phyloP scores from a whole-genome alignment of 2,888 invertebrate genomes.

The Tetheella fluctuosa region DNA sequence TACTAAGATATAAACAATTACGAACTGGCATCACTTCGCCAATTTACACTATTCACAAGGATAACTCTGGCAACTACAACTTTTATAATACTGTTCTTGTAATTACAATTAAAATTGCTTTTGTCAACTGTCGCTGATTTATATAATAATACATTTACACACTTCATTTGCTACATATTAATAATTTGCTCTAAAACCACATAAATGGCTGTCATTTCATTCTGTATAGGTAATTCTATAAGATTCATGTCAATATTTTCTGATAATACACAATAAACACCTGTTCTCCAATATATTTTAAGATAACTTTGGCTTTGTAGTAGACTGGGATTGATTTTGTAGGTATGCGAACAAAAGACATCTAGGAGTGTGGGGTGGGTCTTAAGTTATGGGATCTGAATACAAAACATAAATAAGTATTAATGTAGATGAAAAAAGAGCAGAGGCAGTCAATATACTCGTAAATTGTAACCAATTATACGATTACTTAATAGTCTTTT shows the following conservation, averaged over 20 bases:
- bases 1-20: slow-evolving; percentile 27
- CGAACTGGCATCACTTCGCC: slow-evolving; percentile 31
- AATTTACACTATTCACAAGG: slow-evolving; percentile 21
- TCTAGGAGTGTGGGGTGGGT: slow-evolving; percentile 12
- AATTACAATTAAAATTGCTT: slow-evolving; percentile 51
- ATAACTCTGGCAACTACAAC: slow-evolving; percentile 46
- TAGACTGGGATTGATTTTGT: slow-evolving; percentile 49
- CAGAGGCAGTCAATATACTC: slow-evolving; percentile 12
- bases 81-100: slow-evolving; percentile 69
- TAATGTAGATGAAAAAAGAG: background rate
- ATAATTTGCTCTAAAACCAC: slow-evolving; percentile 25
- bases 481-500: slow-evolving; percentile 20
- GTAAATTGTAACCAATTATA: slow-evolving; percentile 4
- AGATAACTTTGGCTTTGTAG: slow-evolving; percentile 54
- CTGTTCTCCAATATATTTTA: slow-evolving; percentile 38
- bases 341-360: slow-evolving; percentile 19
- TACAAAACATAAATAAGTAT: slow-evolving; percentile 36
- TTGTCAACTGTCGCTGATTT: slow-evolving; percentile 30
- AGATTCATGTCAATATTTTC: slow-evolving; percentile 23
- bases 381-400: slow-evolving; percentile 36
- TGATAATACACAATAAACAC: slow-evolving; percentile 20
- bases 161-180: slow-evolving; percentile 5
- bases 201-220: slow-evolving; percentile 28
- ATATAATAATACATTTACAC: slow-evolving; percentile 2
- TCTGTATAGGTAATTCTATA: slow-evolving; percentile 22